Evolutionary conservation across 2,888 invertebrate species (phyloP).

Genomic region (Penaeus monodon): DNA sequence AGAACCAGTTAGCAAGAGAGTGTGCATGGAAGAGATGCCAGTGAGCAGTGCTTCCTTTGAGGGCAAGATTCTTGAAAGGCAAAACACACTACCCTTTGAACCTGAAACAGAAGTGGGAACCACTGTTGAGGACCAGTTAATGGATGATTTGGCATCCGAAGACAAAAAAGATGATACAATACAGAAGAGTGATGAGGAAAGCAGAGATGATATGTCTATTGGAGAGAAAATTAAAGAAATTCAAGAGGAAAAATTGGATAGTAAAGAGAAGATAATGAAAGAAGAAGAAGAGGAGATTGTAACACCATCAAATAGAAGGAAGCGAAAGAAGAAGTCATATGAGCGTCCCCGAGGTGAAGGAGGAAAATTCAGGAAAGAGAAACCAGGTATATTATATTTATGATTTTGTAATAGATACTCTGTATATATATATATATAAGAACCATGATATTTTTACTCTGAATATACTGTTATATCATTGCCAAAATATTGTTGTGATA

Average conservation of each 20-base stretch:
- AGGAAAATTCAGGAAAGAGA: slow-evolving; percentile 53
- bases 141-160: not conserved
- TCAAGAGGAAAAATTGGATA: slow-evolving; percentile 12
- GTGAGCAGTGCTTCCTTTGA: too few relatives aligned
- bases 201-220: slow-evolving; percentile 31
- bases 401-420: not conserved
- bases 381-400: slow-evolving; percentile 26
- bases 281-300: slow-evolving; percentile 39
- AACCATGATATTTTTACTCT: too few relatives aligned
- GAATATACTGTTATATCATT: too few relatives aligned
- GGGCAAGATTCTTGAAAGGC: too few relatives aligned
- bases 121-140: not conserved
- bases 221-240: slow-evolving; percentile 10
- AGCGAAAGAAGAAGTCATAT: slow-evolving; percentile 45
- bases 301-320: slow-evolving; percentile 42
- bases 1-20: not conserved
- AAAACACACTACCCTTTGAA: slow-evolving; percentile 6
- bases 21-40: not conserved
- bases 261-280: slow-evolving; percentile 27
- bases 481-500: too few relatives aligned
- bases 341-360: slow-evolving; percentile 57
- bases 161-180: not conserved
- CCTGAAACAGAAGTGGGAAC: not conserved
- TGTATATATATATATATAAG: too few relatives aligned
- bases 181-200: slow-evolving; percentile 37